Evolutionary conservation across 2,888 invertebrate genomes (phyloP), one percentile per base, ranked within the genome.

Genomic region (Erebia palarica): DNA sequence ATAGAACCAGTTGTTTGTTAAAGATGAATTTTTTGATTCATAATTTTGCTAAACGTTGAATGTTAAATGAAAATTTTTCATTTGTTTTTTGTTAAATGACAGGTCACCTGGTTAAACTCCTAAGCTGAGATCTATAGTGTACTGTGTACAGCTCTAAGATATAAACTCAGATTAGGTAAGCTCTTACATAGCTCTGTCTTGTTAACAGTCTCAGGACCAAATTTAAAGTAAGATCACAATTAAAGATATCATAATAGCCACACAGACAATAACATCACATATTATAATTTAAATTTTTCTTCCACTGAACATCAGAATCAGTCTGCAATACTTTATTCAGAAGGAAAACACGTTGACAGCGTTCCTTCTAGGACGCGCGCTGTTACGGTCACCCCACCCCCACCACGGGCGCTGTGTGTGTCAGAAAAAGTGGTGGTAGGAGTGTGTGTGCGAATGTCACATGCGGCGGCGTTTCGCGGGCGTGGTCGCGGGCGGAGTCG

Each of bases 381-480:
- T 65, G 16, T 21, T 42, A 60, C 59, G 65, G 10, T 68, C 63
- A 42, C 66, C 44, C 66, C 66, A 47, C 14, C 66, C 66, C 71
- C 74, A 67, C 74, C 70, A 68, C 44, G 70, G 76, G 77, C 78
- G 80, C 71, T 78, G 79, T 76, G 77, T 74, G 71, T 77, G 82
- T 89, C 89, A 92, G 86, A 90, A 91, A 82, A 86, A 91, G 9
- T 85, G 88, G 53, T 84, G 86, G 79, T 89, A 89, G 3, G 86
- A 78, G 72, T 87, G 77, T 9, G 79, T 73, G 58, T 83, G 80
- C 49, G 80, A 77, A 69, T 85, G 90, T 92, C 91, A 92, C 74
- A 89, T 91, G 64, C 92, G 87, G 0, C 92, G 82, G 4, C 92
- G 84, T 73, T 90, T 91, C 1, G 91, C 88, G 1, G 92, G 90